Conservation (phyloP, 2,797 vertebrate species). For the Eulemur rubriventer region DNA sequence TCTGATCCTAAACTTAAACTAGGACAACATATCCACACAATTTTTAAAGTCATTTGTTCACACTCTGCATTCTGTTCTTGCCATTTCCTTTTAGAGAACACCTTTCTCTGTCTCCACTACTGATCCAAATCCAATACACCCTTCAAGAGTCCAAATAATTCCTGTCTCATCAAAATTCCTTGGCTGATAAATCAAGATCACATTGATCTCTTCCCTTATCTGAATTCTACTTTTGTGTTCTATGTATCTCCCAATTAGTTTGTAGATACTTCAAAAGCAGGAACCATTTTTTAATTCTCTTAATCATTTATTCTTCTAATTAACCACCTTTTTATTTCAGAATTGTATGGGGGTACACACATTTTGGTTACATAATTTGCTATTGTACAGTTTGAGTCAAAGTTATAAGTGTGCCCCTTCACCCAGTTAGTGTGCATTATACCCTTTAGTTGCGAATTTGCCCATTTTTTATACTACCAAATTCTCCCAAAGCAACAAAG, state of each 20-base stretch:
- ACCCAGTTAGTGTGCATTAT: too few species aligned
- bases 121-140: background rate
- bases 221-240: background rate
- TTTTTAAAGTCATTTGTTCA: background rate
- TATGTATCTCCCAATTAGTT: background rate
- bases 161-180: background rate
- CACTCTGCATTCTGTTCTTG: background rate
- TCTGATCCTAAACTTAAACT: background rate
- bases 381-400: too few species aligned
- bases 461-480: background rate
- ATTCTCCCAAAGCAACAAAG: background rate
- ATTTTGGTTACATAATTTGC: too few species aligned
- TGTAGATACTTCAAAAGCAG: background rate
- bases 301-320: too few species aligned
- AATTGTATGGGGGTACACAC: too few species aligned
- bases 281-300: background rate
- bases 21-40: background rate
- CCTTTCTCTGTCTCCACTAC: background rate
- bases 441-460: too few species aligned
- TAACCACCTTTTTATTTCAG: too few species aligned
- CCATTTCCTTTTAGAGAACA: background rate
- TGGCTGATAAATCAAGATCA: background rate
- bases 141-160: background rate
- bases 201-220: background rate
- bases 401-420: too few species aligned